Conservation (phyloP, 2,797 vertebrate genomes). For the Cichlasoma orientale region DNA sequence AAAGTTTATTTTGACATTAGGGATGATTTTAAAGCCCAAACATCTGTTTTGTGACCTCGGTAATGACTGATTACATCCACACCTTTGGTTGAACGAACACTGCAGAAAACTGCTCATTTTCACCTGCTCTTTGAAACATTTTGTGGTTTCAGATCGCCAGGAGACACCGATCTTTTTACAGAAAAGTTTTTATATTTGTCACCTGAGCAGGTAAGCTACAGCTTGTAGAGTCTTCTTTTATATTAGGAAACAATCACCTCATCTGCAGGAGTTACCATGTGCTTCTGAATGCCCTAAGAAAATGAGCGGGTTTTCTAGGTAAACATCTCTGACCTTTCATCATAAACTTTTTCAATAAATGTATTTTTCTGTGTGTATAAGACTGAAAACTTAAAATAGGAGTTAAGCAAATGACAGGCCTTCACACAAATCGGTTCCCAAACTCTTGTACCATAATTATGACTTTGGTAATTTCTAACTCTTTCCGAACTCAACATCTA, state of each 20-base stretch:
- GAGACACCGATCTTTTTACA: background rate
- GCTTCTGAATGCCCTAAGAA: background rate
- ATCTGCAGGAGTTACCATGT: background rate
- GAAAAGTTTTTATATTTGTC: constrained; percentile 9
- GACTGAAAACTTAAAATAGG: background rate
- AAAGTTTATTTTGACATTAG: background rate
- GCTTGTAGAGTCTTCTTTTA: background rate
- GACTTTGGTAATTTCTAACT: background rate
- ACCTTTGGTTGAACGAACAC: constrained; percentile 19
- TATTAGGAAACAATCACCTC: background rate
- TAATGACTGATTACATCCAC: background rate
- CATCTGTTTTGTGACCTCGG: background rate
- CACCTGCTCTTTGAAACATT: background rate
- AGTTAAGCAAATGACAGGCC: background rate
- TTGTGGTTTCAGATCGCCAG: background rate
- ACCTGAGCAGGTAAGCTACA: constrained; percentile 8
- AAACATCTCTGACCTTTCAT: background rate
- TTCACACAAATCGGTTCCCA: background rate
- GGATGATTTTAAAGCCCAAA: background rate
- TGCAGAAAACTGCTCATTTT: background rate
- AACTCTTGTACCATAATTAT: background rate
- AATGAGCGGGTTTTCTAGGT: background rate
- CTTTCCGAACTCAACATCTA: background rate
- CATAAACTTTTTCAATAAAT: background rate
- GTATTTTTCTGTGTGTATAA: background rate